Conservation (phyloP, 2,888 invertebrate species). For the Aphrophora alni region DNA sequence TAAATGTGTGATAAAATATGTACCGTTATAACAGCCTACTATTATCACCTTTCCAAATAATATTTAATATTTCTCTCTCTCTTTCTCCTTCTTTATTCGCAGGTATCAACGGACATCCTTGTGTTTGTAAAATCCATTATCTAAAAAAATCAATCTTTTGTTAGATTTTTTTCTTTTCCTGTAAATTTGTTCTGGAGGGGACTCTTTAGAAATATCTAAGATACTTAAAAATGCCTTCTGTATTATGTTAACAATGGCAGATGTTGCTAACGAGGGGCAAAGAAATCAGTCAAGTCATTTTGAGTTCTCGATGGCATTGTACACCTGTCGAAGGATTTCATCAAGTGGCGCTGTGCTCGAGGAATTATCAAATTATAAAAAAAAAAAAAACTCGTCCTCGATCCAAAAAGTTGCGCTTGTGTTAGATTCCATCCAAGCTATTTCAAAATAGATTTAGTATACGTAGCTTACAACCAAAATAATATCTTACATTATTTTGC, state of each 20-base stretch:
- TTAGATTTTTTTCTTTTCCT: neutral
- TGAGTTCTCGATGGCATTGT: neutral
- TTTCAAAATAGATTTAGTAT: too few species aligned
- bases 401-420: too few species aligned
- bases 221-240: slow-evolving; percentile 1
- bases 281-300: slow-evolving; percentile 9
- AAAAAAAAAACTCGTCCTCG: too few species aligned
- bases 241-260: slow-evolving; percentile 2
- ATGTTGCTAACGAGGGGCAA: slow-evolving; percentile 6
- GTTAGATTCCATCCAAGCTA: too few species aligned
- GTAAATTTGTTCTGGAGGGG: neutral
- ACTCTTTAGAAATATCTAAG: neutral
- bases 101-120: neutral
- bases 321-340: neutral
- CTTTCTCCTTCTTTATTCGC: too few species aligned
- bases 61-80: too few species aligned
- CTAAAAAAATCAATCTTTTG: neutral
- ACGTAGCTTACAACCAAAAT: too few species aligned
- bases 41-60: too few species aligned
- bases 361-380: neutral
- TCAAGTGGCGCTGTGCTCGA: neutral
- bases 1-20: too few species aligned
- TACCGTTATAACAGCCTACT: too few species aligned
- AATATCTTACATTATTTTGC: too few species aligned
- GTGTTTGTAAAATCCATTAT: neutral